Base-by-base conservation (phyloP, 1,140 invertebrate species). In the Neodiprion lecontei region DNA sequence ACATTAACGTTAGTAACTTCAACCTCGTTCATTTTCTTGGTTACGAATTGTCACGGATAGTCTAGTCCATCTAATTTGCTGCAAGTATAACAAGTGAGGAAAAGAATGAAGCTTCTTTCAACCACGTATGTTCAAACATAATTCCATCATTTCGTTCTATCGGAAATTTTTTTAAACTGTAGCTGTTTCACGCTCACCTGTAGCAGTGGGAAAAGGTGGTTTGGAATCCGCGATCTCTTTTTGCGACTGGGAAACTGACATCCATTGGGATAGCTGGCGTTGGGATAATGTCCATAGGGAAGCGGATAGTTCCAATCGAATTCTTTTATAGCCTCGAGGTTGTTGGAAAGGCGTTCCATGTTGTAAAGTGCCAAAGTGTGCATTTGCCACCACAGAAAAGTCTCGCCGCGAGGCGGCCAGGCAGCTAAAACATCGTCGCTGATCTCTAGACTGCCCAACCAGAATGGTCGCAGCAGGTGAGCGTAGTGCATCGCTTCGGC, bases 401-500 rank as follows among this genome's bases (percentile, higher is more conserved):
- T 78, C 21, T 82, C 79, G 8, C 86, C 86, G 7, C 84, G 81
- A 9, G 75, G 76, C 17, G 71, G 71, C 40, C 76, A 72, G 0
- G 67, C 65, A 3, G 28, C 28, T 1, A 40, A 40, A 40, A 40
- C 28, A 4, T 40, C 5, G 2, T 84, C 17, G 10, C 75, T 76
- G 69, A 83, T 84, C 72, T 89, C 82, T 9, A 83, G 79, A 48
- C 85, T 82, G 47, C 84, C 82, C 66, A 89, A 81, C 89, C 90
- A 91, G 86, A 87, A 87, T 2, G 91, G 90, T 69, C 84, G 88
- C 65, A 90, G 85, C 49, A 88, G 74, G 61, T 82, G 78, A 84
- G 88, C 89, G 83, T 87, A 90, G 81, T 89, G 91, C 79, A 93
- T 93, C 83, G 91, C 93, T 7, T 90, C 87, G 78, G 93, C 94